A percentile compares a stretch with the other conserved stretches of the same genome.
Evolutionary conservation across 2,113 vertebrate species (phyloP).

Genomic region (Elephas maximus): DNA sequence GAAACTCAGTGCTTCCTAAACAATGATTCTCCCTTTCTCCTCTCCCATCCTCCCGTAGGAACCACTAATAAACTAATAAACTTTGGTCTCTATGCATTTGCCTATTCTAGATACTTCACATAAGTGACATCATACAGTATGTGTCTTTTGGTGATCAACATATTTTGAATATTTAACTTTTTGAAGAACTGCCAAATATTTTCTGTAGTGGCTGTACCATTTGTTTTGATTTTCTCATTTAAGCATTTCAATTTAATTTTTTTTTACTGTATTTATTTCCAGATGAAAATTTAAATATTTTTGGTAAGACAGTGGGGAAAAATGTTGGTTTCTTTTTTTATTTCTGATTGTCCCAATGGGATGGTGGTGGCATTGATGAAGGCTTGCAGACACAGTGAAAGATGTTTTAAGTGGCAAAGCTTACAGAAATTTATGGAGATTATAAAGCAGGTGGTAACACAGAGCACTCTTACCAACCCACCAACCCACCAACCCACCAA

Average conservation of each 20-base stretch:
- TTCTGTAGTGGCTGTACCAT: too few relatives aligned
- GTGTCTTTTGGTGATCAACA: too few relatives aligned
- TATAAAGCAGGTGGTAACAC: background rate
- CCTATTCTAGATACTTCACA: too few relatives aligned
- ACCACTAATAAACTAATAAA: too few relatives aligned
- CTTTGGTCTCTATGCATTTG: too few relatives aligned
- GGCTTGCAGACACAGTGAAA: background rate
- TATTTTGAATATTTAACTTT: too few relatives aligned
- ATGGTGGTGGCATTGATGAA: background rate
- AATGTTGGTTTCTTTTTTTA: background rate
- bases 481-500: too few relatives aligned
- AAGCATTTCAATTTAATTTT: background rate
- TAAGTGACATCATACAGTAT: too few relatives aligned
- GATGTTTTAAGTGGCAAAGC: background rate
- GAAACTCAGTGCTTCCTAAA: too few relatives aligned
- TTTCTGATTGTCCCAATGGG: background rate
- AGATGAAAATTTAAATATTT: background rate
- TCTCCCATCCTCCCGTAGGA: too few relatives aligned
- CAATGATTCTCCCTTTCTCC: too few relatives aligned
- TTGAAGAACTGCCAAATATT: too few relatives aligned
- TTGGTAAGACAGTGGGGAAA: background rate
- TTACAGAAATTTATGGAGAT: background rate
- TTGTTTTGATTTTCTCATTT: background rate
- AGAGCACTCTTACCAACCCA: background rate
- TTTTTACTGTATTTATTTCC: background rate